Evolutionary conservation across 1,140 invertebrate species (phyloP).

Genomic region (Temnothorax nylanderi): DNA sequence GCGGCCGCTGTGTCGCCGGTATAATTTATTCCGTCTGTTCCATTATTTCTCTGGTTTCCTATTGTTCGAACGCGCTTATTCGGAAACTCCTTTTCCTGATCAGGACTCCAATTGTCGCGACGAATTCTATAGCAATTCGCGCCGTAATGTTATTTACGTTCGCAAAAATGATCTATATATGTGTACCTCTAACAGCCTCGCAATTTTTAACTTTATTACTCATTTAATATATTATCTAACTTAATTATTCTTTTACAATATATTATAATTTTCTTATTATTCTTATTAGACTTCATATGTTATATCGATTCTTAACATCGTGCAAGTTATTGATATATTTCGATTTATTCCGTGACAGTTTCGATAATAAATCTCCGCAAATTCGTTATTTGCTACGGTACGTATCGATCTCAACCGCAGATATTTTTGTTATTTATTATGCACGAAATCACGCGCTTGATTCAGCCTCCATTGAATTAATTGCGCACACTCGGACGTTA

Average conservation of each 20-base stretch:
- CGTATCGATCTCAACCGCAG: not conserved
- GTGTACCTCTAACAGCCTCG: too few relatives aligned
- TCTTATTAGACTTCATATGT: not conserved
- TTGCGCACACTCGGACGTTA: too few relatives aligned
- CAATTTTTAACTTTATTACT: too few relatives aligned
- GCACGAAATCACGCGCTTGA: not conserved
- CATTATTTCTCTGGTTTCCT: not conserved
- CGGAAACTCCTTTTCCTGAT: not conserved
- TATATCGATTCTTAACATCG: too few relatives aligned
- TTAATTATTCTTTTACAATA: not conserved
- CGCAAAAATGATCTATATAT: not conserved
- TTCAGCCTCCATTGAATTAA: not conserved
- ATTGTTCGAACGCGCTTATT: not conserved
- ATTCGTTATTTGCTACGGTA: not conserved
- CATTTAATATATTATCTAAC: not conserved
- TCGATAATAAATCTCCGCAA: not conserved
- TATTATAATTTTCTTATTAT: not conserved
- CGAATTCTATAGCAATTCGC: not conserved
- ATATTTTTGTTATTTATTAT: slow-evolving; percentile 21
- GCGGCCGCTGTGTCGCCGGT: not conserved
- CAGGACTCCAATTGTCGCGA: not conserved
- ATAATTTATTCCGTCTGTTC: slow-evolving; percentile 27
- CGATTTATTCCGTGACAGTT: not conserved
- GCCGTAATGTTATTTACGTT: not conserved
- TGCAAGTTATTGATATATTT: not conserved